phyloP scores from a whole-genome alignment of 1,140 invertebrate genomes.

The Drosophila nigrodunni region DNA sequence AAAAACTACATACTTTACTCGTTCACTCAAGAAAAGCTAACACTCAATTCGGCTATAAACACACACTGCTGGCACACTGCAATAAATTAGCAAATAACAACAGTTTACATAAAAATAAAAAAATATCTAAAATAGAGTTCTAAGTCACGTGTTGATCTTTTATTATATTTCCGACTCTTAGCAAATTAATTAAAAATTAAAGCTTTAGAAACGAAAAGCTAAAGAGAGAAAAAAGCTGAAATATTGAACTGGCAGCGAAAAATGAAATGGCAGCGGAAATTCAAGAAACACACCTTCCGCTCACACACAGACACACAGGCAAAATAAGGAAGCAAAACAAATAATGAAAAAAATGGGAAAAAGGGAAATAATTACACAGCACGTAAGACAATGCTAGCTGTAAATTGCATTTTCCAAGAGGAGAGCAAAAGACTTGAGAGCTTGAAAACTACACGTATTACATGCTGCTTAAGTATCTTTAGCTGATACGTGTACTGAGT shows the following conservation, averaged over 20 bases:
- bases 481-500: constrained; percentile 62
- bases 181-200: constrained; percentile 64
- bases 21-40: neutral
- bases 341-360: neutral
- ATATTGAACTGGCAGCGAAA: constrained; percentile 46
- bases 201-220: constrained; percentile 17
- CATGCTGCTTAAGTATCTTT: constrained; percentile 67
- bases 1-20: no score
- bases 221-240: constrained; percentile 3
- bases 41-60: neutral
- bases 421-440: constrained; percentile 7
- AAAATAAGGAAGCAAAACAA: no score
- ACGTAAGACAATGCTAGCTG: constrained; percentile 70
- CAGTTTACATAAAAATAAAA: neutral
- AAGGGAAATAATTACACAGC: constrained; percentile 64
- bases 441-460: constrained; percentile 56
- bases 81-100: constrained; percentile 3
- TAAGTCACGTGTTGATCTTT: constrained; percentile 28
- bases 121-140: neutral
- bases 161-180: constrained; percentile 46
- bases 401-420: constrained; percentile 64
- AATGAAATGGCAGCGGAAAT: constrained; percentile 31
- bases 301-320: no score
- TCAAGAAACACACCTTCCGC: constrained; percentile 20
- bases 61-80: neutral